These are phyloP conservation scores for Rhodinocichla rosea DNA, from an alignment of 2,113 vertebrate genomes.

Conservation along the genomic window DNA sequence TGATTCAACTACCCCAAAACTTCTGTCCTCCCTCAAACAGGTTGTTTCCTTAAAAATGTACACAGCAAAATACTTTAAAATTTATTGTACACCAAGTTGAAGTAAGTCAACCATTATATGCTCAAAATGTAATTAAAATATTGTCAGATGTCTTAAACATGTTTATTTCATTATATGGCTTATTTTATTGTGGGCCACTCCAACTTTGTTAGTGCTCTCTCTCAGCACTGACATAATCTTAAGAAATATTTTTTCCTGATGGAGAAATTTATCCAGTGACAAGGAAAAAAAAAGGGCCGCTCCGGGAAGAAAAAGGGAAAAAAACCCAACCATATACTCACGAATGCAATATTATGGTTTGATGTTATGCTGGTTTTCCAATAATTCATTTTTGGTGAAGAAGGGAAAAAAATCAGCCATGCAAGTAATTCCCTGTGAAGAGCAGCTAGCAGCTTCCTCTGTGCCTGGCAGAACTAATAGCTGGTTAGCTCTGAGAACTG, in stretches of 20 bases:
- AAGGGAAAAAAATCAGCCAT: neutral
- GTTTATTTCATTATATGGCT: neutral
- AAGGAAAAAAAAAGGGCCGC: accelerated
- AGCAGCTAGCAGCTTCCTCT: too few relatives aligned
- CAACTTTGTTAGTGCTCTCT: neutral
- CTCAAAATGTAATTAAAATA: neutral
- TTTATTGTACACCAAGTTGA: neutral
- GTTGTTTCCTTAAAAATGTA: neutral
- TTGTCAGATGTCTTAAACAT: neutral
- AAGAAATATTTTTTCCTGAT: neutral
- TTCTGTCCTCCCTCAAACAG: neutral
- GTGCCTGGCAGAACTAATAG: neutral
- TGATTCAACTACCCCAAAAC: neutral
- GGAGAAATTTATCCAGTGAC: neutral
- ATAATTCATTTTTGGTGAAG: neutral
- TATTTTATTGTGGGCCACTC: neutral
- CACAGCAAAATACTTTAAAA: neutral
- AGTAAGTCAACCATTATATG: neutral
- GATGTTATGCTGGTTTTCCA: neutral
- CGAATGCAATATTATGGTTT: neutral
- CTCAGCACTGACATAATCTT: neutral
- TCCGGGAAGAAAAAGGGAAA: neutral
- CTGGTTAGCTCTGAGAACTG: neutral
- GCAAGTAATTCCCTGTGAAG: neutral
- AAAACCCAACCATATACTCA: neutral